These are phyloP conservation scores for Arrhamphus sclerolepis DNA, from an alignment of 2,797 vertebrate species.

Conservation along the genomic window DNA sequence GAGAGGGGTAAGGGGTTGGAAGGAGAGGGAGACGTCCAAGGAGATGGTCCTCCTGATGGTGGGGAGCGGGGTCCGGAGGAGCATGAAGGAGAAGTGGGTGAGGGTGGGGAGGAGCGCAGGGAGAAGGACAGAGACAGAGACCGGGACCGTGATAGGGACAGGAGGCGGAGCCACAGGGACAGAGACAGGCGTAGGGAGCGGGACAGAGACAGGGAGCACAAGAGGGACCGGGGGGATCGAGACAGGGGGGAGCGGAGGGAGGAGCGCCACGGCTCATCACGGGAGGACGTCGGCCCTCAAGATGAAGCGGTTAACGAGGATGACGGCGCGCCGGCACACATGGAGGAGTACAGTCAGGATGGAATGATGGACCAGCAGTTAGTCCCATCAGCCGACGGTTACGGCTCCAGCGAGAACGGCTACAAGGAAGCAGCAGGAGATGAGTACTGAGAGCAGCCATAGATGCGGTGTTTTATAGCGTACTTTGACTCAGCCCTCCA, in stretches of 20 bases:
- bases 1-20: conserved; percentile 84
- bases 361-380: conserved; percentile 87
- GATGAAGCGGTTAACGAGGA: conserved; percentile 74
- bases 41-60: conserved; percentile 58
- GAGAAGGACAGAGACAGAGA: conserved; percentile 69
- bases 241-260: conserved; percentile 83
- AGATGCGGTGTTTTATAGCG: conserved; percentile 26
- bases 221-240: conserved; percentile 82
- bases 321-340: conserved; percentile 57
- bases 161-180: conserved; percentile 84
- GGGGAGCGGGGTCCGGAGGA: conserved; percentile 67
- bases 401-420: conserved; percentile 85
- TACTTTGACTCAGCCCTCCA: conserved; percentile 12
- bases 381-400: conserved; percentile 84
- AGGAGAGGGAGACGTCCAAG: conserved; percentile 65
- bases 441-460: conserved; percentile 72
- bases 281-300: conserved; percentile 69
- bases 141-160: conserved; percentile 79
- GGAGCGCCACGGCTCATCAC: conserved; percentile 74
- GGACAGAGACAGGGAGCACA: conserved; percentile 87
- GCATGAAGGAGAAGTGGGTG: conserved; percentile 79
- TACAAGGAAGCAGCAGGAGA: conserved; percentile 86
- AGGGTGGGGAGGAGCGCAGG: conserved; percentile 78
- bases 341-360: conserved; percentile 85
- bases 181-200: conserved; percentile 83